These are phyloP conservation scores for Osedax fenrisi DNA, from an alignment of 2,888 invertebrate genomes.

Conservation along the genomic window DNA sequence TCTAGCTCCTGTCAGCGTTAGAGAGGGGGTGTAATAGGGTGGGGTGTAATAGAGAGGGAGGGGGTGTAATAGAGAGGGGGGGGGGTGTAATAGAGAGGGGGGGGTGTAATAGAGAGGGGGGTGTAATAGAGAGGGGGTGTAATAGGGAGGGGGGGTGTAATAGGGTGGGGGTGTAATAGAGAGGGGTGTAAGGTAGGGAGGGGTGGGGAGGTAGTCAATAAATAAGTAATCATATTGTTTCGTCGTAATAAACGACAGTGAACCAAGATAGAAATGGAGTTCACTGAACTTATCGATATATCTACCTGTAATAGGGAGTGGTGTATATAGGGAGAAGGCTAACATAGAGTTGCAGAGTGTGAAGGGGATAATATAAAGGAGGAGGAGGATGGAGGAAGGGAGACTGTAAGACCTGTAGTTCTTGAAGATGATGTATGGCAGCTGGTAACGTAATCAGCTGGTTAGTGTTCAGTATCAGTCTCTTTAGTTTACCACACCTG, in stretches of 20 bases:
- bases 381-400: too few relatives aligned
- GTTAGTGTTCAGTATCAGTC: conserved; percentile 81
- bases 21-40: not conserved
- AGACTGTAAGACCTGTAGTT: conserved; percentile 50
- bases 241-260: too few relatives aligned
- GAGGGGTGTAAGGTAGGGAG: too few relatives aligned
- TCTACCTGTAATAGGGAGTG: not conserved
- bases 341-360: too few relatives aligned
- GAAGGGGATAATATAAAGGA: too few relatives aligned
- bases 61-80: not conserved
- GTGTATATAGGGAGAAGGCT: too few relatives aligned
- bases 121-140: not conserved
- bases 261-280: too few relatives aligned
- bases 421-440: conserved; percentile 74
- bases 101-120: not conserved
- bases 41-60: not conserved
- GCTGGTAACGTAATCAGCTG: conserved; percentile 87
- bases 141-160: too few relatives aligned
- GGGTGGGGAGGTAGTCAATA: too few relatives aligned
- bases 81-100: not conserved
- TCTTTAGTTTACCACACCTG: conserved; percentile 78
- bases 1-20: conserved; percentile 59
- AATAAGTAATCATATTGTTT: too few relatives aligned
- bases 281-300: not conserved
- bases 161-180: too few relatives aligned